Base-by-base conservation (phyloP, 1,140 invertebrate species). In the Cyrtorhinus lividipennis region DNA sequence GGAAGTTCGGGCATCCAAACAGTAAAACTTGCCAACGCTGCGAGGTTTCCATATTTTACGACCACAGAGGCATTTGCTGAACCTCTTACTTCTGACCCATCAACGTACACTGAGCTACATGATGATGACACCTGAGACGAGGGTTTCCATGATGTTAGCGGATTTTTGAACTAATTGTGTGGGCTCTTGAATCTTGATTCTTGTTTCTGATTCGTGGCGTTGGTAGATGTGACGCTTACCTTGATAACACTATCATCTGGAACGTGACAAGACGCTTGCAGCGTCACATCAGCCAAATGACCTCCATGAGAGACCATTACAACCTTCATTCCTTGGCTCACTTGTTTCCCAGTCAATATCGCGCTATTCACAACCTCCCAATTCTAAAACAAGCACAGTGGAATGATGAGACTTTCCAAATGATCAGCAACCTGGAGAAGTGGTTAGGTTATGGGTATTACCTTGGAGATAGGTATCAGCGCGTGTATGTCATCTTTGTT, bases 1-100 rank as follows among this genome's bases (percentile, higher is more conserved):
- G 92, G 90, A 68, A 95, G 86, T 72, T 95, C 92, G 0, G 95
- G 94, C 83, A 95, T 94, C 95, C 95, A 98, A 0, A 98, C 92
- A 8, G 87, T 90, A 72, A 98, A 92, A 64, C 84, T 80, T 0
- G 92, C 88, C 45, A 90, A 73, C 5, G 92, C 90, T 5, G 86
- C 89, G 71, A 93, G 91, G 0, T 89, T 89, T 5, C 91, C 92
- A 71, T 95, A 97, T 74, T 93, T 93, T 5, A 95, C 91, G 10
- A 94, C 81, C 15, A 98, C 85, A 0, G 90, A 92, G 1, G 93
- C 93, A 73, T 97, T 97, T 13, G 90, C 89, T 0, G 92, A 94
- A 2, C 94, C 94, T 0, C 92, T 80, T 38, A 92, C 90, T 77
- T 98, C 95, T 15, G 92, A 93, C 0, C 95, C 95, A 74, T 98